Percentiles rank a stretch among this genome's conserved stretches.
Conservation (phyloP, 2,888 invertebrate genomes). For the Pammene fasciana region DNA sequence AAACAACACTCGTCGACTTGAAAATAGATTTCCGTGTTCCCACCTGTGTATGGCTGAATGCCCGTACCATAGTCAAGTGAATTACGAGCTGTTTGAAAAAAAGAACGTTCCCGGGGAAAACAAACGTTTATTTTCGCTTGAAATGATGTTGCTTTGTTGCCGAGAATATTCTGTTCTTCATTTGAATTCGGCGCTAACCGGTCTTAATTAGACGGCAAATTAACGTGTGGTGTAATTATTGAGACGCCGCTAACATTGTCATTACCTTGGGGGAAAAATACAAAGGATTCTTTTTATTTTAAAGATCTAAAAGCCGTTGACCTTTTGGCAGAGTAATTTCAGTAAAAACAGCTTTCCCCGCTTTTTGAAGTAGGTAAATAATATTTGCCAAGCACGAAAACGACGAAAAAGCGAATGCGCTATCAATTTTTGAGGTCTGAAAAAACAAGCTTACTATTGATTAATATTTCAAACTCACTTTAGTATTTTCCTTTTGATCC, state of each 20-base stretch:
- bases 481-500: conserved; percentile 8
- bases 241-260: conserved; percentile 42
- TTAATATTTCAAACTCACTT: conserved; percentile 1
- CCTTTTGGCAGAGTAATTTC: background rate
- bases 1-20: conserved; percentile 71
- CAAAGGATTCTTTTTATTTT: conserved; percentile 50
- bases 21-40: conserved; percentile 78
- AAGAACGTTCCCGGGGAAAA: conserved; percentile 31
- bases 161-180: conserved; percentile 15
- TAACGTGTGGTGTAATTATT: conserved; percentile 53
- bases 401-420: conserved; percentile 31
- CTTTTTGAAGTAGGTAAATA: background rate
- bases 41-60: conserved; percentile 63
- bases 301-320: conserved; percentile 17
- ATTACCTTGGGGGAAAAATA: conserved; percentile 39
- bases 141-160: conserved; percentile 32
- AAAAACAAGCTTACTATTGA: conserved; percentile 2
- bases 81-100: conserved; percentile 46
- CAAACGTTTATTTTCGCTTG: conserved; percentile 30
- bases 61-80: conserved; percentile 49
- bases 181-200: conserved; percentile 20
- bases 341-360: background rate
- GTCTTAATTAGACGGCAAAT: conserved; percentile 51
- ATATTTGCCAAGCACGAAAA: conserved; percentile 20
- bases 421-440: conserved; percentile 5